Conservation (phyloP, 2,113 vertebrate genomes). For the Poicephalus meyeri region DNA sequence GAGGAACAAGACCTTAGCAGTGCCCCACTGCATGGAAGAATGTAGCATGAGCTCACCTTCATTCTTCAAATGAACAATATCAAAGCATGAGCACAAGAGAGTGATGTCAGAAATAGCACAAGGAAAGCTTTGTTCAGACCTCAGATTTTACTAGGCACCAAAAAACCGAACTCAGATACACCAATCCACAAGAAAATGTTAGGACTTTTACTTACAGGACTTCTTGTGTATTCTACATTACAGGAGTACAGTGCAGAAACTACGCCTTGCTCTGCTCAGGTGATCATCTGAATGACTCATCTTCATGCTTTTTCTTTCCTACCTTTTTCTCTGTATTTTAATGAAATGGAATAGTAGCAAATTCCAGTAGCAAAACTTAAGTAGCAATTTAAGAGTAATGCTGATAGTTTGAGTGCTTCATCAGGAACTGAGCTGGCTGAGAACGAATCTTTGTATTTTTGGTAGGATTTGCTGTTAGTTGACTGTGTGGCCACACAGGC, state of each 20-base stretch:
- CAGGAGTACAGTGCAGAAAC: background rate
- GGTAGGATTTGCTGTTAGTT: background rate
- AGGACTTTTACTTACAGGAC: background rate
- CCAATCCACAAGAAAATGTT: background rate
- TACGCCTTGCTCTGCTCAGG: background rate
- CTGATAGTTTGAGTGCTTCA: background rate
- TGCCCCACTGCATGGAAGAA: background rate
- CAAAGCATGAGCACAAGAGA: background rate
- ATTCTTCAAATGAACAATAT: background rate
- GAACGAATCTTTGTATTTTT: background rate
- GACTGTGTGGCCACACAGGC: background rate
- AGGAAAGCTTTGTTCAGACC: background rate
- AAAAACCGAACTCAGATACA: background rate
- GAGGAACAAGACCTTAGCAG: background rate
- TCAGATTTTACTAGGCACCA: background rate
- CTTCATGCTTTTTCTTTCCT: background rate
- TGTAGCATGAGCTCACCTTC: conserved; percentile 3
- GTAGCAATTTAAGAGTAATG: background rate
- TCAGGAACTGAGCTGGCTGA: background rate
- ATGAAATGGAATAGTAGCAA: background rate
- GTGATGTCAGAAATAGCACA: background rate
- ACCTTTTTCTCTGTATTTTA: background rate
- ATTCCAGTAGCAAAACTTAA: background rate
- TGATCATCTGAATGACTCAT: background rate
- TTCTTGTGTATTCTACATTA: background rate